A percentile compares a stretch with the other conserved stretches of the same genome.
Conservation (phyloP, 2,888 invertebrate genomes). For the Drosophila emarginata region DNA sequence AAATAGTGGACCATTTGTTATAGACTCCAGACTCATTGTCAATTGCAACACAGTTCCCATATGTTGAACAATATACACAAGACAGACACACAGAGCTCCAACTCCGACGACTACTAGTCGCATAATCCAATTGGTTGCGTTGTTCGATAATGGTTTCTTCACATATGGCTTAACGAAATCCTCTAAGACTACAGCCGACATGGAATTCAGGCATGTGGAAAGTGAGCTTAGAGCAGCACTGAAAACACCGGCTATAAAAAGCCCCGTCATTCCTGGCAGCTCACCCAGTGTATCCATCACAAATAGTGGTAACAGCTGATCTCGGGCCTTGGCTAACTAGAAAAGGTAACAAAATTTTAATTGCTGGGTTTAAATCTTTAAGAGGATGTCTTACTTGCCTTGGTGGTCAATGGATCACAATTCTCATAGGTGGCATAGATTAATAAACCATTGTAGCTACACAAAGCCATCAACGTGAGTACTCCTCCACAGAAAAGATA, state of each 20-base stretch:
- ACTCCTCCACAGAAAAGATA: constrained; percentile 85
- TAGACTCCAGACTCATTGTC: constrained; percentile 87
- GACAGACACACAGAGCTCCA: constrained; percentile 86
- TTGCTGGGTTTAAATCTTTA: neutral
- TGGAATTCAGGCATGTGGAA: constrained; percentile 90
- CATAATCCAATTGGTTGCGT: constrained; percentile 85
- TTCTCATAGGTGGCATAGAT: constrained; percentile 86
- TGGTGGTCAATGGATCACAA: constrained; percentile 87
- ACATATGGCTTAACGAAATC: constrained; percentile 88
- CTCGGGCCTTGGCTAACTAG: constrained; percentile 87
- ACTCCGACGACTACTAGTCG: constrained; percentile 88
- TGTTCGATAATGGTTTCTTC: constrained; percentile 84
- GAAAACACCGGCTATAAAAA: constrained; percentile 95
- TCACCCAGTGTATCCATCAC: constrained; percentile 92
- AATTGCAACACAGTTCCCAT: constrained; percentile 88
- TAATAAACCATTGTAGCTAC: constrained; percentile 85
- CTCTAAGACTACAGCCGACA: constrained; percentile 89
- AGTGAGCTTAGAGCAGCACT: constrained; percentile 93
- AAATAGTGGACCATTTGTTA: constrained; percentile 88
- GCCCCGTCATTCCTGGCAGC: constrained; percentile 91
- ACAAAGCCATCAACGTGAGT: constrained; percentile 83
- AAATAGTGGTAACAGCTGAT: constrained; percentile 91
- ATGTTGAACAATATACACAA: constrained; percentile 89
- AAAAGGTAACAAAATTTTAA: constrained; percentile 23
- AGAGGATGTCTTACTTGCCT: constrained; percentile 66